A percentile compares a stretch with the other conserved stretches of the same genome.
Conservation (phyloP, 2,113 vertebrate genomes). For the Leucosticte australis region DNA sequence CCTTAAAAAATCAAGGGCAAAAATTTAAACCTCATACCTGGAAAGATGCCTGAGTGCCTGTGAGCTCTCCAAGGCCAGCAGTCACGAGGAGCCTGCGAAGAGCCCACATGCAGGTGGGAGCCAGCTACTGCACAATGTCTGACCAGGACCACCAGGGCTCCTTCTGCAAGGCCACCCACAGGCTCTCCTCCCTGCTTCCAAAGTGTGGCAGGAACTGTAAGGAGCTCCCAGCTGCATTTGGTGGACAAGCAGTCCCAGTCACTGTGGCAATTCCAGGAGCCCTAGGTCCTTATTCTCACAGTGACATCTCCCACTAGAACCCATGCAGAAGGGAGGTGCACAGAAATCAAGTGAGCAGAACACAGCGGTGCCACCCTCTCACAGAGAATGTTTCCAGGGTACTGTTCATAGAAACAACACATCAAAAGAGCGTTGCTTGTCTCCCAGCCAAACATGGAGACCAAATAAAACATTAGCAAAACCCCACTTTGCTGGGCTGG, state of each 20-base stretch:
- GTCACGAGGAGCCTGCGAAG: neutral
- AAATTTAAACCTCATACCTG: neutral
- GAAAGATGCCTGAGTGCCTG: neutral
- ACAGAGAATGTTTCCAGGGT: neutral
- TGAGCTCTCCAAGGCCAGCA: neutral
- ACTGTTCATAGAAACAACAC: neutral
- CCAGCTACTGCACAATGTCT: fast-evolving
- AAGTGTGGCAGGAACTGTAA: neutral
- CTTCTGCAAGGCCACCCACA: neutral
- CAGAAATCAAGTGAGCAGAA: neutral
- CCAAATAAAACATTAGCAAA: constrained; percentile 7
- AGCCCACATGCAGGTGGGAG: too few relatives aligned
- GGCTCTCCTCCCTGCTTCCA: neutral
- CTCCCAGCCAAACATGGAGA: neutral
- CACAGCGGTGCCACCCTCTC: neutral
- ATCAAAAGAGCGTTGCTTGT: neutral
- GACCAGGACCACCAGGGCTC: neutral
- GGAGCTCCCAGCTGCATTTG: neutral
- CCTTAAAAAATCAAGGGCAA: neutral
- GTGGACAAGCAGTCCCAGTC: neutral
- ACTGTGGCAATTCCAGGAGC: neutral
- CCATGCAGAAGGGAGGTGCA: neutral
- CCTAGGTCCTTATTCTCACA: neutral
- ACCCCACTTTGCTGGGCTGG: neutral
- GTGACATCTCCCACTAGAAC: neutral